Conservation (phyloP, 2,888 invertebrate genomes). For the Apamea anceps region DNA sequence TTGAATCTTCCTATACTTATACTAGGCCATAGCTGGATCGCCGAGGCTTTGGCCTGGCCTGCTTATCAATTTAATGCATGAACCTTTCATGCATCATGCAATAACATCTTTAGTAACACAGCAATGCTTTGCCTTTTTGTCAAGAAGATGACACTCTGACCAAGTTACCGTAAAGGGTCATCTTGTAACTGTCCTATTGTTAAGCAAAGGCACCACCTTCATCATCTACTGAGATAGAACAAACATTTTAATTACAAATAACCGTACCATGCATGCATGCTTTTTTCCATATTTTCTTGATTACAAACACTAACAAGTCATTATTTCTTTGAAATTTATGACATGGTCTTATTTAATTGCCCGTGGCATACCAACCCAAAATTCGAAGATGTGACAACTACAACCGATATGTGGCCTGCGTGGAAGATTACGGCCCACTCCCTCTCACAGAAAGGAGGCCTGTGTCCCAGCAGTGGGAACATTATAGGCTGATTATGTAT, state of each 20-base stretch:
- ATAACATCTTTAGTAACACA: no score
- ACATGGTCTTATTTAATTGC: no score
- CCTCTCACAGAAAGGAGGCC: no score
- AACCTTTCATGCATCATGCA: no score
- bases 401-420: no score
- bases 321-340: not conserved
- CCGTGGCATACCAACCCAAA: not conserved
- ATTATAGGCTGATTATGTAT: no score
- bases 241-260: not conserved
- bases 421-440: no score
- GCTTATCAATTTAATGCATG: not conserved
- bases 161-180: not conserved
- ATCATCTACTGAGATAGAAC: not conserved
- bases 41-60: not conserved
- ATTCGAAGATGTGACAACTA: no score
- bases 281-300: not conserved
- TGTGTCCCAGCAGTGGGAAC: no score
- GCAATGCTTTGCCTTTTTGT: not conserved
- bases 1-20: not conserved
- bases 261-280: not conserved
- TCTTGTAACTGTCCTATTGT: not conserved
- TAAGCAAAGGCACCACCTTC: no score
- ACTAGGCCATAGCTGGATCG: not conserved
- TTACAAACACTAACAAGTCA: not conserved
- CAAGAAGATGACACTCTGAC: not conserved